These are phyloP conservation scores for Brachyptera putata DNA, from an alignment of 2,888 invertebrate species.

Conservation along the genomic window DNA sequence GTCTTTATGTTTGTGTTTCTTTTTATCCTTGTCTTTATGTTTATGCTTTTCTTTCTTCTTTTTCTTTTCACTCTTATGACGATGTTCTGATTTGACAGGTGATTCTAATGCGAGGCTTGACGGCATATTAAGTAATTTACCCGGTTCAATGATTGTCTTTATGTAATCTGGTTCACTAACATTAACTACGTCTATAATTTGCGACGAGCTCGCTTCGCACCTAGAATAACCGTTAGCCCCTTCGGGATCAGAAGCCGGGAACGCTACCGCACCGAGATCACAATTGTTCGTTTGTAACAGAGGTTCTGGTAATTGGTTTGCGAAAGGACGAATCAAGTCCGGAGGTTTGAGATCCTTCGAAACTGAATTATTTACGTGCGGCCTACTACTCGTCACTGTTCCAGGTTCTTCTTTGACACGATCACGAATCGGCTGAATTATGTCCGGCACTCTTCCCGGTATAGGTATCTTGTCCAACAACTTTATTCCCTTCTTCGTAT, in stretches of 20 bases:
- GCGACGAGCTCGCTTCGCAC: too few species aligned
- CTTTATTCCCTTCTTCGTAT: slow-evolving; percentile 5
- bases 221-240: neutral
- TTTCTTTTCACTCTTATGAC: slow-evolving; percentile 60
- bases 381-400: slow-evolving; percentile 20
- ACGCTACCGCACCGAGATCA: slow-evolving; percentile 27
- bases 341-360: slow-evolving; percentile 47
- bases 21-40: slow-evolving; percentile 48
- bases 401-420: slow-evolving; percentile 33
- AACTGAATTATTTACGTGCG: slow-evolving; percentile 30
- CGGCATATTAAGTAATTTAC: neutral
- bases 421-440: slow-evolving; percentile 40
- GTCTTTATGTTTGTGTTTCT: slow-evolving; percentile 34
- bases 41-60: slow-evolving; percentile 76
- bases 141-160: slow-evolving; percentile 9
- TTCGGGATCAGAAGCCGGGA: neutral
- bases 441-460: slow-evolving; percentile 36
- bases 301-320: slow-evolving; percentile 18
- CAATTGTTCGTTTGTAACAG: neutral
- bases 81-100: slow-evolving; percentile 38
- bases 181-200: slow-evolving; percentile 8
- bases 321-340: slow-evolving; percentile 47
- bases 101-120: neutral
- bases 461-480: slow-evolving; percentile 19
- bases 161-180: slow-evolving; percentile 1